Conservation (phyloP, 2,797 vertebrate genomes). For the Peromyscus eremicus region DNA sequence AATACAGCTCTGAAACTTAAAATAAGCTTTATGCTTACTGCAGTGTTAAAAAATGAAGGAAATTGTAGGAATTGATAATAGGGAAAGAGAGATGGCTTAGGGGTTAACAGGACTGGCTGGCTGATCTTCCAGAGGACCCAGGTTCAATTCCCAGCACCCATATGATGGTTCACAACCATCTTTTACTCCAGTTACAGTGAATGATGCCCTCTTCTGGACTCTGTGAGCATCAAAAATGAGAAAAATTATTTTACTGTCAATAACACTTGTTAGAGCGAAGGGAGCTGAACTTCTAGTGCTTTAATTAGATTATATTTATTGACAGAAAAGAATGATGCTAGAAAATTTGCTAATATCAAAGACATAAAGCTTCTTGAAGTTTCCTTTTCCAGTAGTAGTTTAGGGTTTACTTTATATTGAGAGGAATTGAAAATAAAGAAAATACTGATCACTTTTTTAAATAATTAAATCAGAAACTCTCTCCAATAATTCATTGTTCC, state of each 20-base stretch:
- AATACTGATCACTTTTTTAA: not conserved
- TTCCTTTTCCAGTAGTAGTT: constrained; percentile 1
- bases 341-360: constrained; percentile 9
- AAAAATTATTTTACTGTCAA: not conserved
- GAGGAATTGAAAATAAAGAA: constrained; percentile 22
- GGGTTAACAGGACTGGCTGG: not conserved
- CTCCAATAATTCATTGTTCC: not conserved
- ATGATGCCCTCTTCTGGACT: not conserved
- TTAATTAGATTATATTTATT: not conserved
- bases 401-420: constrained; percentile 16
- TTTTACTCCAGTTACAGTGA: not conserved
- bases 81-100: not conserved
- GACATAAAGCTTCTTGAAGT: not conserved
- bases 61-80: not conserved
- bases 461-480: not conserved
- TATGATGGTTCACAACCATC: not conserved
- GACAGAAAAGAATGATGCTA: not conserved
- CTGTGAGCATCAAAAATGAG: not conserved
- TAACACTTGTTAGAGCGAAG: not conserved
- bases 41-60: not conserved
- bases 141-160: not conserved
- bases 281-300: not conserved
- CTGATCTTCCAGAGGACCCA: not conserved
- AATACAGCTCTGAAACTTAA: not conserved
- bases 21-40: not conserved